phyloP scores from a whole-genome alignment of 2,888 invertebrate species.

The Eueremaeus valkanovi region DNA sequence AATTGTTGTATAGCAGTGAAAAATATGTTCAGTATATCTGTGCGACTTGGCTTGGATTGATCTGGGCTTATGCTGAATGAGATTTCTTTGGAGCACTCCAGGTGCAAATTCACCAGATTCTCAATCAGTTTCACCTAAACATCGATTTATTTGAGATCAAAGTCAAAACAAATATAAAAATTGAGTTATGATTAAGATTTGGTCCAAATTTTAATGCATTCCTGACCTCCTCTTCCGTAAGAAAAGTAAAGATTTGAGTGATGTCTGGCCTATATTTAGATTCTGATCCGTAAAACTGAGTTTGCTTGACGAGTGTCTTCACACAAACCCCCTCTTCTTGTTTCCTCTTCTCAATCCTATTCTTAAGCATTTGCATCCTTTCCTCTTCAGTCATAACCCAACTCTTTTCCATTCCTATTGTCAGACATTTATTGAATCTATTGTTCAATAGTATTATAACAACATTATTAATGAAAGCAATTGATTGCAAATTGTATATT shows the following conservation, averaged over 20 bases:
- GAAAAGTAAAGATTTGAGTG: constrained; percentile 42
- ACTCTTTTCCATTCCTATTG: constrained; percentile 53
- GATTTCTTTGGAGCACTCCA: constrained; percentile 26
- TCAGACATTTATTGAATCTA: constrained; percentile 52
- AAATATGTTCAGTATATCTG: constrained; percentile 51
- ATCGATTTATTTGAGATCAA: background rate
- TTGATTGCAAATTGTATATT: background rate
- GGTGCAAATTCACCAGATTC: constrained; percentile 33
- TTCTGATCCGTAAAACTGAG: background rate
- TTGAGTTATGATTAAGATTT: background rate
- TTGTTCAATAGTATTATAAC: background rate
- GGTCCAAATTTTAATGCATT: background rate
- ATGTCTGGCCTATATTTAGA: constrained; percentile 44
- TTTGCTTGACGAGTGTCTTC: background rate
- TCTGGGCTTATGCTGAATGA: background rate
- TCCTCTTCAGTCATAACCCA: constrained; percentile 54
- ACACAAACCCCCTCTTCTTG: constrained; percentile 40
- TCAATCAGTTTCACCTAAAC: constrained; percentile 38
- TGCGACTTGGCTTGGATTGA: constrained; percentile 46
- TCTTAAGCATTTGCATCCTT: constrained; percentile 49
- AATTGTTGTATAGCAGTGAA: constrained; percentile 50
- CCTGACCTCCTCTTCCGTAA: constrained; percentile 42
- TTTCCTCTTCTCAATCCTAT: constrained; percentile 48
- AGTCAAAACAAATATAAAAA: too few species aligned
- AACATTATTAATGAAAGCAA: background rate